Evolutionary conservation across 2,113 vertebrate genomes (phyloP).

Genomic region (Oncorhynchus nerka): DNA sequence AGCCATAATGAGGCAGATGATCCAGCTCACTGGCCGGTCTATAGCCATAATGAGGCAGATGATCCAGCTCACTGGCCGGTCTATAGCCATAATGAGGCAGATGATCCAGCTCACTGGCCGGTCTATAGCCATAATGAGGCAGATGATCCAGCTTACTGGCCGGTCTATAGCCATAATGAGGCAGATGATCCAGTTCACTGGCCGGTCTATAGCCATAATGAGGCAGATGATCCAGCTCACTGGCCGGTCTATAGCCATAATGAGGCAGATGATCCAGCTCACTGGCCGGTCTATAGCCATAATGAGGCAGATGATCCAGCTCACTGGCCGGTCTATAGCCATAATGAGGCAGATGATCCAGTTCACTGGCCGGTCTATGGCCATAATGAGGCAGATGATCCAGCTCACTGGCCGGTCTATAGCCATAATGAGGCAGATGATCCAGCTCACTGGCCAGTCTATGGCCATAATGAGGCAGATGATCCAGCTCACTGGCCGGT

Average conservation of each 20-base stretch:
- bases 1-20: not conserved
- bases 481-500: not conserved
- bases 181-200: not conserved
- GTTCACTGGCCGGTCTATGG: not conserved
- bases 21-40: not conserved
- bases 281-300: not conserved
- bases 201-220: not conserved
- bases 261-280: not conserved
- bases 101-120: not conserved
- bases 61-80: not conserved
- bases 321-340: not conserved
- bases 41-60: not conserved
- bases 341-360: not conserved
- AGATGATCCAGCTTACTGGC: not conserved
- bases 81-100: not conserved
- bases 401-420: not conserved
- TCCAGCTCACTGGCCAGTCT: not conserved
- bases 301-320: not conserved
- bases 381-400: not conserved
- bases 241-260: not conserved
- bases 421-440: not conserved
- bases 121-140: not conserved
- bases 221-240: not conserved
- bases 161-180: not conserved
- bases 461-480: not conserved